These are phyloP conservation scores for Drosophila quinaria DNA, from an alignment of 2,888 invertebrate species.

Conservation along the genomic window DNA sequence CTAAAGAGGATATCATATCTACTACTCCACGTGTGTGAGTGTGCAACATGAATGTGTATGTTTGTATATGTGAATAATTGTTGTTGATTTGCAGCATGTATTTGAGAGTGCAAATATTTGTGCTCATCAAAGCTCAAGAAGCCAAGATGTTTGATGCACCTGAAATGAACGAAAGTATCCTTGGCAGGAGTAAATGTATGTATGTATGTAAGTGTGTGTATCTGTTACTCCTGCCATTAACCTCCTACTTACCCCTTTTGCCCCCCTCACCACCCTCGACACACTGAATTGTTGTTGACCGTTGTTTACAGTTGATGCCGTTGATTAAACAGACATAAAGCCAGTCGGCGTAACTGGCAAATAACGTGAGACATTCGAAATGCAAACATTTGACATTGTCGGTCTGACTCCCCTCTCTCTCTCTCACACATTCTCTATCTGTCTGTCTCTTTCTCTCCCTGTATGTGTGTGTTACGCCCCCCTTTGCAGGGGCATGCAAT, in stretches of 20 bases:
- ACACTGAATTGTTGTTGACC: constrained; percentile 60
- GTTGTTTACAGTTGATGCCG: constrained; percentile 70
- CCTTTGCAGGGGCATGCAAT: constrained; percentile 27
- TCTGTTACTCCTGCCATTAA: neutral
- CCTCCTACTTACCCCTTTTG: neutral
- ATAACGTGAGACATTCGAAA: constrained; percentile 54
- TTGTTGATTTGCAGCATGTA: constrained; percentile 53
- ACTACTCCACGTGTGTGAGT: constrained; percentile 1
- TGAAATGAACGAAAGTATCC: constrained; percentile 48
- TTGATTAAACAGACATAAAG: constrained; percentile 76
- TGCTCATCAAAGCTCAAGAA: constrained; percentile 64
- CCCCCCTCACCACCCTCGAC: constrained; percentile 9
- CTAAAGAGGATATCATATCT: constrained; percentile 33
- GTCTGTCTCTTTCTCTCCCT: neutral
- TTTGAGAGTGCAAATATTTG: constrained; percentile 70
- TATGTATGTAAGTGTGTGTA: neutral
- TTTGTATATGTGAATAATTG: constrained; percentile 36
- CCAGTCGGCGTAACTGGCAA: constrained; percentile 57
- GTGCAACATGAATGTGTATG: constrained; percentile 3
- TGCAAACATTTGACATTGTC: constrained; percentile 47
- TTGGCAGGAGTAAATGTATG: constrained; percentile 12
- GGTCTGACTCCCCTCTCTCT: neutral
- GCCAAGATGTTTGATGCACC: constrained; percentile 72
- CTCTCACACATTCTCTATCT: constrained; percentile 1
- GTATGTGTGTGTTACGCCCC: constrained; percentile 30